Base-by-base conservation (phyloP, 2,797 vertebrate species). In the Brachymystax lenok region DNA sequence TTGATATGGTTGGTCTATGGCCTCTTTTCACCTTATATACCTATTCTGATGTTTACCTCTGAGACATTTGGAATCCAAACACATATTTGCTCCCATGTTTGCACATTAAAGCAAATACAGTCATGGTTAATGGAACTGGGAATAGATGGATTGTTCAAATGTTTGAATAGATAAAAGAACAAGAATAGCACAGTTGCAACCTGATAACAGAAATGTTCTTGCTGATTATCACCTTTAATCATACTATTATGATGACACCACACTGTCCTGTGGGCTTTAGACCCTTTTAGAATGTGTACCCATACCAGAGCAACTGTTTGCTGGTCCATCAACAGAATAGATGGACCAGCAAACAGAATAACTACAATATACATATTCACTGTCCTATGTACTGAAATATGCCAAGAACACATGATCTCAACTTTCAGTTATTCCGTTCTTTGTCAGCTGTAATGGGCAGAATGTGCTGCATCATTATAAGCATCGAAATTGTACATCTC, bases 161-260 rank as follows among this genome's bases (percentile, higher is more conserved):
- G 78, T 83, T 88, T 79, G 54, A 78, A 73, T 35, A 80, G 86
- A 86, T 88, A 86, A 79, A 67, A 74, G 56, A 75, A 7, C 52
- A 19, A 75, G 21, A 75, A 86, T 91, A 84, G 77, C 75, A 86
- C 51, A 79, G 86, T 88, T 80, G 79, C 74, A 27, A 73, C 28
- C 51, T 72, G 67, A 71, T 61, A 69, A 33, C 71, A 33, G 21
- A 68, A 16, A 33, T 8, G 54, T 17, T 61, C 6, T 24, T 52
- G 28, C 64, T 77, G 63, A 75, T 56, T n/a, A 16, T 63, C 33
- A 50, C 68, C 68, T 21, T 75, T 66, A 74, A 69, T 72, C 76
- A 10, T 79, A 73, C 8, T 24, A 69, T 69, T 50, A 69, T 12
- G n/a, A 46, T n/a, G 40, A 21, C 68, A 69, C 68, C 35, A 69